Percentiles rank a stretch among this genome's conserved stretches.
Conservation (phyloP, 2,797 vertebrate species). For the Alectoris magna region DNA sequence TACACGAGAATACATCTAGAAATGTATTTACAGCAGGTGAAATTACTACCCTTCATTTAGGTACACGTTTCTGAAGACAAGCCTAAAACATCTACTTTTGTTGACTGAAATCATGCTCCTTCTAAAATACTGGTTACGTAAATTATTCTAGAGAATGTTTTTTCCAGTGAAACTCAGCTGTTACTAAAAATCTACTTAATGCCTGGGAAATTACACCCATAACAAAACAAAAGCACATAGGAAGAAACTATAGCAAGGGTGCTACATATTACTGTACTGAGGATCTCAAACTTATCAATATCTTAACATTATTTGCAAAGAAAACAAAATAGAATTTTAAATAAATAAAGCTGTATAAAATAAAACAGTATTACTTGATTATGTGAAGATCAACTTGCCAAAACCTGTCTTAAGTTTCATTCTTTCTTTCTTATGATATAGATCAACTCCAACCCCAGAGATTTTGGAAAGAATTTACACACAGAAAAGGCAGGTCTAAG, state of each 20-base stretch:
- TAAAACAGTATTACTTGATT: background rate
- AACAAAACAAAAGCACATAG: background rate
- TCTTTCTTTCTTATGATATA: background rate
- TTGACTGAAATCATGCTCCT: background rate
- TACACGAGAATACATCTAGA: background rate
- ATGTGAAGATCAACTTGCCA: background rate
- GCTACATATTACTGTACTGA: fast-evolving
- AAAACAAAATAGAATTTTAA: background rate
- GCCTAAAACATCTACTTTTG: background rate
- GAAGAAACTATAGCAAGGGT: background rate
- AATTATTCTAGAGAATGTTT: background rate
- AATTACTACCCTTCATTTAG: background rate
- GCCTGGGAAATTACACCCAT: background rate
- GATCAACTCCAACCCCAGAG: background rate
- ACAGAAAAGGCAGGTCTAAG: too few species aligned
- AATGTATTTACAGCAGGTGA: background rate
- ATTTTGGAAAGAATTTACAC: background rate
- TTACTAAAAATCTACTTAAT: background rate
- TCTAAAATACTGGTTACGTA: background rate
- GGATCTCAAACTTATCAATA: background rate
- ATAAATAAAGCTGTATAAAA: background rate
- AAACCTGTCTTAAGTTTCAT: background rate
- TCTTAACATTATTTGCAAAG: background rate
- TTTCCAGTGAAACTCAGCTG: background rate
- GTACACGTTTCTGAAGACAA: background rate